Evolutionary conservation across 1,140 invertebrate genomes (phyloP).

Genomic region (Eriocheir sinensis): DNA sequence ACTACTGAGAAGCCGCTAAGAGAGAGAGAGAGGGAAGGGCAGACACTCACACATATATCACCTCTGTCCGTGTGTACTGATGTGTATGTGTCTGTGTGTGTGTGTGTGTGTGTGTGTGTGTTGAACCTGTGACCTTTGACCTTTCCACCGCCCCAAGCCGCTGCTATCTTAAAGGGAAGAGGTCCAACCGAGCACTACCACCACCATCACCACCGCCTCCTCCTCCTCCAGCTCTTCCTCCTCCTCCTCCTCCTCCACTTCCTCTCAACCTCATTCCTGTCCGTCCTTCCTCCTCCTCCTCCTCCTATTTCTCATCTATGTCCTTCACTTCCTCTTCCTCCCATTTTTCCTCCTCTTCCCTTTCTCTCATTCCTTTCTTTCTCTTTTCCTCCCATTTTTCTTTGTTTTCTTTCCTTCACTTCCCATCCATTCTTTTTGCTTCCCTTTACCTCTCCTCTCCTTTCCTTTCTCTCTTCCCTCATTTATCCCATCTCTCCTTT

Average conservation of each 20-base stretch:
- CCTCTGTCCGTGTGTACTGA: background rate
- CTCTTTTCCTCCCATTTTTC: background rate
- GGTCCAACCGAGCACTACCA: background rate
- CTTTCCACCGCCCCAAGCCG: background rate
- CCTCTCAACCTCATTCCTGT: background rate
- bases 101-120: background rate
- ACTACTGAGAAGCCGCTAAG: no score
- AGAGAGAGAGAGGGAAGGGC: background rate
- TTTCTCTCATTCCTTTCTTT: background rate
- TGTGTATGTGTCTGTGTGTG: background rate
- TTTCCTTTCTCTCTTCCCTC: background rate
- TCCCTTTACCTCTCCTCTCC: background rate
- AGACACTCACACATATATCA: no score
- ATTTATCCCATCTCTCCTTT: background rate
- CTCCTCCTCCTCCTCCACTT: no score
- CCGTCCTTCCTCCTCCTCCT: background rate
- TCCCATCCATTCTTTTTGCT: background rate
- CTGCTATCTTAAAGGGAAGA: conserved; percentile 14
- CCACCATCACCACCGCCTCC: background rate
- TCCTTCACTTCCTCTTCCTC: background rate
- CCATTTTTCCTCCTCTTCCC: background rate
- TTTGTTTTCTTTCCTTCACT: background rate
- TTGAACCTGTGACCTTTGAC: background rate
- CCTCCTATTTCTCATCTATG: background rate
- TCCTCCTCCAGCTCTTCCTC: background rate